These are phyloP conservation scores for Ciconia stormi DNA, from an alignment of 2,113 vertebrate genomes.

Conservation along the genomic window DNA sequence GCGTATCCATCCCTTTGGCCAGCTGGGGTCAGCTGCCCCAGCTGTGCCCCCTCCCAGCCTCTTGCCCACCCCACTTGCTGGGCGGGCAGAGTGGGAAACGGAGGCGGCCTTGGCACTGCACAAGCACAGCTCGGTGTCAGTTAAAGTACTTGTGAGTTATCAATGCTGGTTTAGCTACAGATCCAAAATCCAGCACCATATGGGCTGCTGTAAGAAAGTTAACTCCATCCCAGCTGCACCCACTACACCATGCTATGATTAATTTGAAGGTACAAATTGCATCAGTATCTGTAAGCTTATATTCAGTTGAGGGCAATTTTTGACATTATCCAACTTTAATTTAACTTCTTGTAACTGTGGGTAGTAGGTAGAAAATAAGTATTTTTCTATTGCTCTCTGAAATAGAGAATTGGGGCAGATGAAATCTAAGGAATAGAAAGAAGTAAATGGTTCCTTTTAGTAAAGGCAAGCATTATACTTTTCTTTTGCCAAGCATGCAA, in stretches of 20 bases:
- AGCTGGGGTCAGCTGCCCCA: background rate
- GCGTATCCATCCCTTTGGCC: background rate
- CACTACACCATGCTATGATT: accelerated
- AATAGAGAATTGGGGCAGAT: background rate
- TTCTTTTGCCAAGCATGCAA: background rate
- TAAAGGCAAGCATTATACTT: background rate
- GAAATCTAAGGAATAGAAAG: background rate
- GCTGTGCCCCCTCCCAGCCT: background rate
- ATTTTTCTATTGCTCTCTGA: background rate
- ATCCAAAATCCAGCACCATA: background rate
- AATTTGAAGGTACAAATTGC: background rate
- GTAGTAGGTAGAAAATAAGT: background rate
- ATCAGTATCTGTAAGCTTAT: background rate
- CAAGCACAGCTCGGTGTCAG: background rate
- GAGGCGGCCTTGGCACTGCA: background rate
- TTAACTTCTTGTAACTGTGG: background rate
- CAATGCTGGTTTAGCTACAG: accelerated
- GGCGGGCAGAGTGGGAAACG: background rate
- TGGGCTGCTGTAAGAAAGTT: background rate
- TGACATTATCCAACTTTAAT: background rate
- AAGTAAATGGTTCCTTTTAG: background rate
- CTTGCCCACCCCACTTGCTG: background rate
- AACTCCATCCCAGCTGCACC: background rate
- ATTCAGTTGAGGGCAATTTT: background rate
- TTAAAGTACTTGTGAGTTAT: background rate